Conservation (phyloP, 2,113 vertebrate species). For the Oceanodroma tethys region DNA sequence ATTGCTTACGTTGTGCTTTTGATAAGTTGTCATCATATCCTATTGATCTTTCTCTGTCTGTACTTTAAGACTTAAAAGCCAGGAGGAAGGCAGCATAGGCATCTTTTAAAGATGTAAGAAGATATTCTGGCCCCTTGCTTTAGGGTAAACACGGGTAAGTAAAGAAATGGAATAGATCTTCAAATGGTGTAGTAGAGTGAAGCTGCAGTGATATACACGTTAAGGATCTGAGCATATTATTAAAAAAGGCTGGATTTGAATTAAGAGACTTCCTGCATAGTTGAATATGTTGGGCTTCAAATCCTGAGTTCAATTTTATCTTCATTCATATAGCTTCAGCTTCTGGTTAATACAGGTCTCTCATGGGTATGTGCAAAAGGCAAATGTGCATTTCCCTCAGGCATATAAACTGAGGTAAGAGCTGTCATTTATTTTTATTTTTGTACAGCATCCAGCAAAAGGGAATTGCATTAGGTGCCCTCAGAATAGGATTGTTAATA, state of each 20-base stretch:
- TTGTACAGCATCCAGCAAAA: not conserved
- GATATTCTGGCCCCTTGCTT: not conserved
- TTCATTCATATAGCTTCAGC: not conserved
- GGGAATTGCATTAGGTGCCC: not conserved
- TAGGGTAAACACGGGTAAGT: not conserved
- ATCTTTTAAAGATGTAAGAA: not conserved
- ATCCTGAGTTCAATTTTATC: not conserved
- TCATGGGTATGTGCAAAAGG: not conserved
- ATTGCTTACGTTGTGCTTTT: not conserved
- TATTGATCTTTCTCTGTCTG: slow-evolving; percentile 22
- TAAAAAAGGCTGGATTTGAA: not conserved
- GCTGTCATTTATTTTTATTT: not conserved
- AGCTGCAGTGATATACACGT: not conserved
- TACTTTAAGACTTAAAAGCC: not conserved
- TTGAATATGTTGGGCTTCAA: not conserved
- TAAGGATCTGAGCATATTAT: not conserved
- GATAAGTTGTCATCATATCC: not conserved
- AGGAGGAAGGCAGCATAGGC: not conserved
- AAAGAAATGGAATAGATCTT: not conserved
- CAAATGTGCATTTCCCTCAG: not conserved
- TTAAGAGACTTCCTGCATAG: not conserved
- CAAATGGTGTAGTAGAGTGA: not conserved
- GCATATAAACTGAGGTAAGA: not conserved
- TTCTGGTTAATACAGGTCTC: not conserved
- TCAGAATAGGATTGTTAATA: not conserved